A percentile compares a stretch with the other conserved stretches of the same genome.
phyloP scores from a whole-genome alignment of 2,888 invertebrate species.

The Phania funesta region DNA sequence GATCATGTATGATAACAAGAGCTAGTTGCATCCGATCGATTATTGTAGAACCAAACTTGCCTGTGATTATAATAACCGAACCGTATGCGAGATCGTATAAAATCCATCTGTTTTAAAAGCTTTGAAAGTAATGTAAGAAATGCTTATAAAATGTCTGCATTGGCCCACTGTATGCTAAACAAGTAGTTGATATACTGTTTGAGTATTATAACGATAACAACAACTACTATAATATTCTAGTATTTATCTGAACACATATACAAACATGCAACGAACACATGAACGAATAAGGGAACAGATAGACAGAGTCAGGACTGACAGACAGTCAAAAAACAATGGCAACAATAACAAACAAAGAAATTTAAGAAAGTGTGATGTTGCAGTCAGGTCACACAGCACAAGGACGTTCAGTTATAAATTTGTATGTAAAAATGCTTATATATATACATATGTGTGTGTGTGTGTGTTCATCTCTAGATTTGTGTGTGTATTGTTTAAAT shows the following conservation, averaged over 20 bases:
- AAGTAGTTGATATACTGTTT: slow-evolving; percentile 35
- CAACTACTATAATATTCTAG: slow-evolving; percentile 36
- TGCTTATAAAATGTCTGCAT: background rate
- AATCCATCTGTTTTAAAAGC: too few relatives aligned
- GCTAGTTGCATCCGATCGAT: too few relatives aligned
- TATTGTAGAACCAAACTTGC: too few relatives aligned
- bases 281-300: background rate
- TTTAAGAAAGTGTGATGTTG: slow-evolving; percentile 61
- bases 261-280: background rate
- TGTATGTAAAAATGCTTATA: slow-evolving; percentile 1
- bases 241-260: slow-evolving; percentile 32
- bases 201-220: slow-evolving; percentile 36
- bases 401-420: slow-evolving; percentile 57
- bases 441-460: background rate
- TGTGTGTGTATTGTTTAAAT: slow-evolving; percentile 34
- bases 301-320: background rate
- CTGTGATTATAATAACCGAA: too few relatives aligned
- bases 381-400: slow-evolving; percentile 64
- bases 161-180: slow-evolving; percentile 13
- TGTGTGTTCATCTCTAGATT: slow-evolving; percentile 14
- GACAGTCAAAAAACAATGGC: background rate
- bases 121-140: background rate
- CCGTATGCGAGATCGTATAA: too few relatives aligned
- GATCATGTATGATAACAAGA: too few relatives aligned
- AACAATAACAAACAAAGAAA: slow-evolving; percentile 40